Conservation (phyloP, 1,140 invertebrate species). For the Hyles vespertilio region DNA sequence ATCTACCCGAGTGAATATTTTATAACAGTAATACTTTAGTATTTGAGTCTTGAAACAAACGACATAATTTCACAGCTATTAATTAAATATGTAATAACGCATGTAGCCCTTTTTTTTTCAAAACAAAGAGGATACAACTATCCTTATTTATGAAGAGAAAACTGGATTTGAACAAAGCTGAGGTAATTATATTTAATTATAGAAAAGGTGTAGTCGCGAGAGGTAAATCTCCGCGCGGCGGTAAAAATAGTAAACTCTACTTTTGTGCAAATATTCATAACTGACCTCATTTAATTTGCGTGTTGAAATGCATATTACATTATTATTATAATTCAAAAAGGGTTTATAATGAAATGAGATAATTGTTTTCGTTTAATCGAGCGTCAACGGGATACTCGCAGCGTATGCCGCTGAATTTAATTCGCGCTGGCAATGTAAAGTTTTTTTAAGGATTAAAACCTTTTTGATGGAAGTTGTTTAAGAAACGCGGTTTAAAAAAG, state of each 20-base stretch:
- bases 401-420: neutral
- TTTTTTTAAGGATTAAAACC: constrained; percentile 1
- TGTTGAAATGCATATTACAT: constrained; percentile 6
- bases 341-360: constrained; percentile 1
- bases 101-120: too few relatives aligned
- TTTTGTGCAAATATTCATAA: constrained; percentile 10
- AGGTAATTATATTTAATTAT: constrained; percentile 22
- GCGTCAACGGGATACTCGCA: constrained; percentile 5
- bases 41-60: too few relatives aligned
- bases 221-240: constrained; percentile 13
- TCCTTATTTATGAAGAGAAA: neutral
- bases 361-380: constrained; percentile 22
- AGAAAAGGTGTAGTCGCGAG: constrained; percentile 14
- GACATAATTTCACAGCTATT: neutral
- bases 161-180: constrained; percentile 11
- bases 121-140: too few relatives aligned
- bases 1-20: too few relatives aligned
- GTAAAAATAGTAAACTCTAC: constrained; percentile 6
- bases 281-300: constrained; percentile 8
- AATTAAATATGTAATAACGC: too few relatives aligned
- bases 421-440: neutral
- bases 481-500: too few relatives aligned
- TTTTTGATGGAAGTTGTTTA: too few relatives aligned
- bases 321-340: constrained; percentile 1
- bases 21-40: too few relatives aligned